Conservation (phyloP, 2,113 vertebrate genomes). For the Hemiprocne comata region DNA sequence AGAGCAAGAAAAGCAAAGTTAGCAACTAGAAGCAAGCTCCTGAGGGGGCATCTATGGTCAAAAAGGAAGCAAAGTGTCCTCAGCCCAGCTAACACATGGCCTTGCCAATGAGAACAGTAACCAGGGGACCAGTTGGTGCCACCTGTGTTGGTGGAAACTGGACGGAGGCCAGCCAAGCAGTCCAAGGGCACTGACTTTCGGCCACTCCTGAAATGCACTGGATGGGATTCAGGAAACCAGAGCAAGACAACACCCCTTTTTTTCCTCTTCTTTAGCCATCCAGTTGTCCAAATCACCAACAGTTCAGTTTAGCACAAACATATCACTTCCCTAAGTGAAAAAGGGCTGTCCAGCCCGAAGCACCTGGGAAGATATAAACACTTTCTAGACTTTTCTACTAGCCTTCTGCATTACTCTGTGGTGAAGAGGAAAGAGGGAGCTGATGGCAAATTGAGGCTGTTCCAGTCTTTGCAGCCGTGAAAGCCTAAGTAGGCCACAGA, state of each 20-base stretch:
- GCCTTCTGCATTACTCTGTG: neutral
- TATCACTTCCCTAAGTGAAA: neutral
- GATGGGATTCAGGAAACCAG: neutral
- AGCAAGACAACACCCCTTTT: neutral
- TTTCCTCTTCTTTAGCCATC: neutral
- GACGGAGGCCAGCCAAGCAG: neutral
- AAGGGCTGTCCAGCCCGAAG: neutral
- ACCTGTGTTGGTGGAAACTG: neutral
- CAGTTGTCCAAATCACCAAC: neutral
- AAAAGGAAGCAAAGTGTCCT: neutral
- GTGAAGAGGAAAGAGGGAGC: neutral
- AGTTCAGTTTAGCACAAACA: neutral
- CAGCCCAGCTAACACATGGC: neutral
- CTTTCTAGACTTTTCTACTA: neutral
- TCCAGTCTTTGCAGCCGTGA: neutral
- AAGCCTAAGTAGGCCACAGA: conserved; percentile 16
- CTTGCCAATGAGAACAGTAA: neutral
- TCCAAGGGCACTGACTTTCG: neutral
- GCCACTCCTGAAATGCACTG: neutral
- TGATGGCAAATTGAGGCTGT: neutral
- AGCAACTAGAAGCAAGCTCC: neutral
- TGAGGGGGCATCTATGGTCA: neutral
- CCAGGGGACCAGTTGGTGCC: neutral
- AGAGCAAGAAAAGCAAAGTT: neutral
- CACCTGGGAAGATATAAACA: neutral